Evolutionary conservation across 2,797 vertebrate species (phyloP).

Genomic region (Bovichtus variegatus): DNA sequence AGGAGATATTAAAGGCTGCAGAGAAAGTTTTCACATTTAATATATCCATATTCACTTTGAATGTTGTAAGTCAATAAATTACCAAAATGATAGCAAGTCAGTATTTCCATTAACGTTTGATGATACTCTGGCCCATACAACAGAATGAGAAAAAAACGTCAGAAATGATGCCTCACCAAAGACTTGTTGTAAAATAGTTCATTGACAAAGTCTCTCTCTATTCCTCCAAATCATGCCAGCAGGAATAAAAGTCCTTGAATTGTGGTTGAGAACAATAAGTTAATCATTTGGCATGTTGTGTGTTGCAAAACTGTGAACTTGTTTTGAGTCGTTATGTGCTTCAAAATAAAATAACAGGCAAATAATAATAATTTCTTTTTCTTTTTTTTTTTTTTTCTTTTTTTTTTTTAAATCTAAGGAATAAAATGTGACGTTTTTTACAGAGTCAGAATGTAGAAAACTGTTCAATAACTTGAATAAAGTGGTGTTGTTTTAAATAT

Average conservation of each 20-base stretch:
- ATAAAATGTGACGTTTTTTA: not conserved
- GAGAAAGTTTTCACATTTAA: slow-evolving; percentile 14
- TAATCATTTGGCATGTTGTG: slow-evolving; percentile 18
- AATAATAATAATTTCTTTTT: not conserved
- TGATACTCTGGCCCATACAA: not conserved
- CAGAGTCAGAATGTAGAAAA: slow-evolving; percentile 37
- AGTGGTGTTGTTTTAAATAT: slow-evolving; percentile 37
- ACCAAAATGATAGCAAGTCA: slow-evolving; percentile 14
- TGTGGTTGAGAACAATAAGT: slow-evolving; percentile 2
- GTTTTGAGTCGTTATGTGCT: slow-evolving; percentile 14
- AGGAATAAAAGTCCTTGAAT: slow-evolving; percentile 4
- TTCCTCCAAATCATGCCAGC: not conserved
- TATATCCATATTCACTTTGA: slow-evolving; percentile 3
- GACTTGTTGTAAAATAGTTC: slow-evolving; percentile 16
- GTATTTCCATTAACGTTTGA: not conserved
- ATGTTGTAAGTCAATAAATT: slow-evolving; percentile 14
- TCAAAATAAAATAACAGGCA: slow-evolving; percentile 6
- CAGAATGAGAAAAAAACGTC: slow-evolving; percentile 1
- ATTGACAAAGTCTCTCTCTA: slow-evolving; percentile 5
- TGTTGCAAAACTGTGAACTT: slow-evolving; percentile 24
- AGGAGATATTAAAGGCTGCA: not conserved
- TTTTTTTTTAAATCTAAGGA: slow-evolving; percentile 26
- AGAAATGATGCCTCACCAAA: slow-evolving; percentile 45
- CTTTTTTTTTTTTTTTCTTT: not conserved
- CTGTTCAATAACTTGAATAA: slow-evolving; percentile 54